Evolutionary conservation across 2,113 vertebrate genomes (phyloP).

Genomic region (Nettapus auritus): DNA sequence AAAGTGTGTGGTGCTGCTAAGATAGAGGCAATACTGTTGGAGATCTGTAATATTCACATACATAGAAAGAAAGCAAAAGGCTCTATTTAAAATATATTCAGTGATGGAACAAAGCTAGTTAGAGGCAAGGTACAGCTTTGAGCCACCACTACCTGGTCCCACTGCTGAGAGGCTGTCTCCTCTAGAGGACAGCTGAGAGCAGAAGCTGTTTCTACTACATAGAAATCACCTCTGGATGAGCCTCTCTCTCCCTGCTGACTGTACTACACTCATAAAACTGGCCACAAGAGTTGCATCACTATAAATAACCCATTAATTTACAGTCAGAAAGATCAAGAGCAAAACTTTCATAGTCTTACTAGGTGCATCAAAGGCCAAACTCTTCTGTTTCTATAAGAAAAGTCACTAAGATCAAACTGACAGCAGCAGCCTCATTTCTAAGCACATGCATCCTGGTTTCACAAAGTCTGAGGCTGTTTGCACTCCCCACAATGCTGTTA

Average conservation of each 20-base stretch:
- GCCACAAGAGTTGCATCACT: neutral
- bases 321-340: neutral
- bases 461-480: fast-evolving
- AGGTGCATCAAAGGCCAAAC: neutral
- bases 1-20: fast-evolving
- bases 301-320: neutral
- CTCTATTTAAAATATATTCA: neutral
- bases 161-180: neutral
- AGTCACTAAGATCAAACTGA: neutral
- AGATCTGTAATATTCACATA: neutral
- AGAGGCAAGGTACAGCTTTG: neutral
- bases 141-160: neutral
- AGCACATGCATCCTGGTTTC: neutral
- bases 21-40: neutral
- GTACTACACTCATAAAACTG: neutral
- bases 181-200: neutral
- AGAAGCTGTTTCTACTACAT: neutral
- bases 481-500: neutral
- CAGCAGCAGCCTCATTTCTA: neutral
- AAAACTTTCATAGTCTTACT: neutral
- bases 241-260: neutral
- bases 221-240: neutral
- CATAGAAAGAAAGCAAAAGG: neutral
- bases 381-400: neutral
- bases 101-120: neutral